phyloP scores from a whole-genome alignment of 1,140 invertebrate genomes.

The Meloidogyne floridensis region DNA sequence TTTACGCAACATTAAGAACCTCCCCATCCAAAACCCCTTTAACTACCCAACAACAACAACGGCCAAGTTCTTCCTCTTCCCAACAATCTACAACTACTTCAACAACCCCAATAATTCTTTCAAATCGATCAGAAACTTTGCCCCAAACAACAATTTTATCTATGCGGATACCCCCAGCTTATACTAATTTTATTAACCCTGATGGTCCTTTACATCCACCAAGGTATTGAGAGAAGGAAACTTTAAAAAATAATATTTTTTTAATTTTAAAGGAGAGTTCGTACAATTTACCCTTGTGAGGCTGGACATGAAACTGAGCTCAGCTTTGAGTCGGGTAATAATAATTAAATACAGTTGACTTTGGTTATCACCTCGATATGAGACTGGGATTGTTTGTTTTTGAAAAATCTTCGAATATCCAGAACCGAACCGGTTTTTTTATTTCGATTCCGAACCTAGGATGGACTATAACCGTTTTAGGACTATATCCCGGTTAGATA shows the following conservation, averaged over 20 bases:
- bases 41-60: not conserved
- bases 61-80: not conserved
- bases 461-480: too few relatives aligned
- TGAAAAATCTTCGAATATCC: too few relatives aligned
- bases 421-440: too few relatives aligned
- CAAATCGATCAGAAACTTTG: not conserved
- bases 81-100: not conserved
- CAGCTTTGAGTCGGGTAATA: constrained; percentile 18
- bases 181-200: constrained; percentile 17
- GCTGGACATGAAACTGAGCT: constrained; percentile 26
- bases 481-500: too few relatives aligned
- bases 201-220: constrained; percentile 13
- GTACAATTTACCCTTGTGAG: constrained; percentile 19
- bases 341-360: not conserved
- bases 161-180: constrained; percentile 8
- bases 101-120: not conserved
- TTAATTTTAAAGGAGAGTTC: not conserved
- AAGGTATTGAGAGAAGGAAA: not conserved
- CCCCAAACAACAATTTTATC: not conserved
- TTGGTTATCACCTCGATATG: too few relatives aligned
- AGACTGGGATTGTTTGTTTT: too few relatives aligned
- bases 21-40: not conserved
- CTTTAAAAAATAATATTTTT: not conserved
- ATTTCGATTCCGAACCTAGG: too few relatives aligned
- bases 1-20: not conserved